phyloP scores from a whole-genome alignment of 2,797 vertebrate species.

The Pipistrellus pygmaeus region DNA sequence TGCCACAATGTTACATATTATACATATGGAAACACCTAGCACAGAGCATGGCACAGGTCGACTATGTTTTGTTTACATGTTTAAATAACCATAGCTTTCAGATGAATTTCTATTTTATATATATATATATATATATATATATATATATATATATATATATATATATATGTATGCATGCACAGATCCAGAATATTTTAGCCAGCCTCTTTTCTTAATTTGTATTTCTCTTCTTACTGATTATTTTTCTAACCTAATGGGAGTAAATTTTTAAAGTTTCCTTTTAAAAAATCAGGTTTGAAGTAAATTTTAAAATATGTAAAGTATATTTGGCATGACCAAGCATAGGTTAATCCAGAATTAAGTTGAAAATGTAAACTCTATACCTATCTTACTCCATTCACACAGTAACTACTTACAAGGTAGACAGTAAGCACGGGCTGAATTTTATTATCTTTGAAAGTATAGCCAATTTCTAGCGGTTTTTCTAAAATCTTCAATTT shows the following conservation, averaged over 20 bases:
- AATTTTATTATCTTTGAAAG: conserved; percentile 35
- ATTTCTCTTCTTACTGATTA: conserved; percentile 50
- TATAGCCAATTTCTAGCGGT: neutral
- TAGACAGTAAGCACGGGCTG: neutral
- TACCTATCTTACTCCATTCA: neutral
- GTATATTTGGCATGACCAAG: conserved; percentile 4
- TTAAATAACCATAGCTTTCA: conserved; percentile 48
- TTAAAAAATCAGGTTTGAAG: neutral
- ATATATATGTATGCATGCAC: too few species aligned
- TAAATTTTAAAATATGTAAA: neutral
- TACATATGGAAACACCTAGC: conserved; percentile 16
- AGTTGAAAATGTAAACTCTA: neutral
- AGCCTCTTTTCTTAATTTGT: conserved; percentile 23
- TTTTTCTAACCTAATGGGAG: conserved; percentile 43
- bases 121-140: too few species aligned
- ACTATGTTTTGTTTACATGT: conserved; percentile 7
- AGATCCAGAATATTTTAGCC: conserved; percentile 27
- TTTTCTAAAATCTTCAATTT: conserved; percentile 14
- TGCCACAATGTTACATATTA: neutral
- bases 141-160: too few species aligned
- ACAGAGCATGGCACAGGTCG: neutral
- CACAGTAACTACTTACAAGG: neutral
- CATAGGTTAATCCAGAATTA: neutral
- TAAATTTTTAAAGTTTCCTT: neutral
- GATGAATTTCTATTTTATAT: conserved; percentile 6